Base-by-base conservation (phyloP, 1,140 invertebrate species). In the Meloidogyne hapla region DNA sequence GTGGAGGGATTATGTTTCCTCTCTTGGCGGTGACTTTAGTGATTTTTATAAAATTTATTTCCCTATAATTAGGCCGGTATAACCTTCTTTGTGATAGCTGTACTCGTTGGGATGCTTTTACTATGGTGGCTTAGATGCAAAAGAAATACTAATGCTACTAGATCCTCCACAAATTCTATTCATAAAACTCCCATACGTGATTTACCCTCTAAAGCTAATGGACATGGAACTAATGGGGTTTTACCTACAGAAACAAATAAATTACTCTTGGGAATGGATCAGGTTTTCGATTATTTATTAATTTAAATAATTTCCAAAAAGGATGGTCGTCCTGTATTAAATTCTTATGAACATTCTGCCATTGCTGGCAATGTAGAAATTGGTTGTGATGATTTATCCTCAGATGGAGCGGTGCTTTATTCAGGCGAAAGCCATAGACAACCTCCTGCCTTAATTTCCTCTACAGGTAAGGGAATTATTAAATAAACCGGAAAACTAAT, bases 91-190 rank as follows among this genome's bases (percentile, higher is more conserved):
- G 40, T 73, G n/a, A 63, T 73, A 42, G 70, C 56, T 38, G 85
- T 89, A 74, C 81, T 88, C 10, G 80, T 89, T 65, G 84, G 80
- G 18, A 83, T 88, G 73, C 82, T 90, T 67, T 78, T 90, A 12
- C 83, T 88, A 71, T 86, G 85, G 84, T 86, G 79, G 76, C 61
- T 84, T 4, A 69, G 79, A 67, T 81, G 84, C 64, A 84, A 77
- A 38, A 77, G 77, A 62, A 56, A 13, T n/a, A n/a, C 48, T n/a
- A 56, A n/a, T n/a, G 18, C 48, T n/a, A 80, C 75, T 28, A 67
- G 70, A 77, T 71, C 38, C 68, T 75, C 74, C 25, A 76, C 40
- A 21, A 25, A 63, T 42, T 67, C 63, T 13, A 38, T 72, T 23
- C 68, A 71, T 15, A 76, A 75, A 33, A 45, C 42, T 2, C 48